Conservation (phyloP, 2,797 vertebrate genomes). For the Crocidura indochinensis region DNA sequence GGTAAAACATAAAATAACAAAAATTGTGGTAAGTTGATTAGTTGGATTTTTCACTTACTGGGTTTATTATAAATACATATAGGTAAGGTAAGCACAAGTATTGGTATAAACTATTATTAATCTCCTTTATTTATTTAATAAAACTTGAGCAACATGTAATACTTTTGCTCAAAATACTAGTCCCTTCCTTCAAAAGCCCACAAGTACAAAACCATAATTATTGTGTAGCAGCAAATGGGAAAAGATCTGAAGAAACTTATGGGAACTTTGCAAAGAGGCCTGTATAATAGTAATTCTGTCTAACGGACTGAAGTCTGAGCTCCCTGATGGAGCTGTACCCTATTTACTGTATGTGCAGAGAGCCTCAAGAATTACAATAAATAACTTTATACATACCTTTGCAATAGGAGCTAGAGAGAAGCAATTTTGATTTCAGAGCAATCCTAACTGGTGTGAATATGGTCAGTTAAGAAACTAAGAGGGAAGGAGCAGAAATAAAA, state of each 20-base stretch:
- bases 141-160: slow-evolving; percentile 5
- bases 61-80: slow-evolving; percentile 30
- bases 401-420: background rate
- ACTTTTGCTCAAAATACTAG: slow-evolving; percentile 1
- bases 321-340: background rate
- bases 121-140: slow-evolving; percentile 31
- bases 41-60: background rate
- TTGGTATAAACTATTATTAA: slow-evolving; percentile 13
- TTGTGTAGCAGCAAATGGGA: background rate
- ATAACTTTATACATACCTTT: background rate
- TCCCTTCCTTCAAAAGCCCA: slow-evolving; percentile 20
- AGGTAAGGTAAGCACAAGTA: slow-evolving; percentile 36
- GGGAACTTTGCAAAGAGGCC: background rate
- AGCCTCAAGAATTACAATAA: background rate
- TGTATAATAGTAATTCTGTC: background rate
- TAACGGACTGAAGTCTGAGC: background rate
- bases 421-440: slow-evolving; percentile 38
- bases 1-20: background rate
- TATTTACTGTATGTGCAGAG: background rate
- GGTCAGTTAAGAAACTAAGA: slow-evolving; percentile 43
- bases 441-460: background rate
- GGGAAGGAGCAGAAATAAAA: background rate
- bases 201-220: background rate
- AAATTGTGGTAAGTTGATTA: background rate
- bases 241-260: background rate